These are phyloP conservation scores for Congeria kusceri DNA, from an alignment of 2,888 invertebrate species.

Conservation along the genomic window DNA sequence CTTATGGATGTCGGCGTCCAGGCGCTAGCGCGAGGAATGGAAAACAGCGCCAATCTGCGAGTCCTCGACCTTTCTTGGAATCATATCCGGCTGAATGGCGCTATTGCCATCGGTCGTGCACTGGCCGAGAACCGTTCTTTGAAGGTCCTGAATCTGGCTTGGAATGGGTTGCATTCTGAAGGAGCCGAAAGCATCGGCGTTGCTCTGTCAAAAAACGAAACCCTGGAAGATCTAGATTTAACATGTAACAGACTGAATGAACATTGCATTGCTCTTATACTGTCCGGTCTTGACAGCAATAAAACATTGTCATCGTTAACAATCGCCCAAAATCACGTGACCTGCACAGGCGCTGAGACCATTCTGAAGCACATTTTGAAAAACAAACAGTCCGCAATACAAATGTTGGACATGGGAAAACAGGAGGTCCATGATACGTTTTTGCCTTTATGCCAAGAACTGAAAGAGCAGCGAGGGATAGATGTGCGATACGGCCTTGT, in stretches of 20 bases:
- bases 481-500: conserved; percentile 60
- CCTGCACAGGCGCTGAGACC: conserved; percentile 53
- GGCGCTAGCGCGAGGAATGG: conserved; percentile 58
- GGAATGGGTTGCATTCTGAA: conserved; percentile 78
- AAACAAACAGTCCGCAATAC: conserved; percentile 45
- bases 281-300: conserved; percentile 74
- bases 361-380: conserved; percentile 57
- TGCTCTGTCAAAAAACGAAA: conserved; percentile 69
- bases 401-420: conserved; percentile 64
- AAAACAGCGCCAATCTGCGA: conserved; percentile 33
- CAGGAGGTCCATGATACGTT: conserved; percentile 63
- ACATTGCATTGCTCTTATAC: conserved; percentile 67
- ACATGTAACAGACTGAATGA: conserved; percentile 77
- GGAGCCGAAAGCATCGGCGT: conserved; percentile 72
- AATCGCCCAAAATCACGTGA: conserved; percentile 61
- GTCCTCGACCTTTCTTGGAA: conserved; percentile 79
- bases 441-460: conserved; percentile 42
- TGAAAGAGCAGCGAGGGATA: conserved; percentile 51
- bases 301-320: conserved; percentile 65
- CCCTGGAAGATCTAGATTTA: conserved; percentile 74
- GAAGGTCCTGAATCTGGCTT: conserved; percentile 73
- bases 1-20: conserved; percentile 70
- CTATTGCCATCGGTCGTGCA: conserved; percentile 72
- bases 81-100: conserved; percentile 76
- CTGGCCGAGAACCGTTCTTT: conserved; percentile 67